Evolutionary conservation across 2,888 invertebrate species (phyloP).

Genomic region (Chesias legatella): DNA sequence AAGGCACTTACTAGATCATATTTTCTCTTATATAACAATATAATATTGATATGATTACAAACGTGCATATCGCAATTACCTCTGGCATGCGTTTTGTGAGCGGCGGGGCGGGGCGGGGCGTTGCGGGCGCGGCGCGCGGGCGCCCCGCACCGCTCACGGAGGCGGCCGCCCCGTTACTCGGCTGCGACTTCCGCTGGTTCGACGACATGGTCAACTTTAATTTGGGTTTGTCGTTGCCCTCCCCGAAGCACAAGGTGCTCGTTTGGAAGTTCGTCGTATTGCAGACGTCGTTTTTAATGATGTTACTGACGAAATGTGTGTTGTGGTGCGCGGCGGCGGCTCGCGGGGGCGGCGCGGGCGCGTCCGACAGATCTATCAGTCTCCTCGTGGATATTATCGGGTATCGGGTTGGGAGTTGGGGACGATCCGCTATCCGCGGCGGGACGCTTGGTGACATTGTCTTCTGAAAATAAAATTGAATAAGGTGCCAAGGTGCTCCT

Average conservation of each 20-base stretch:
- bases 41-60: conserved; percentile 63
- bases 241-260: conserved; percentile 71
- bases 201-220: conserved; percentile 63
- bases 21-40: conserved; percentile 51
- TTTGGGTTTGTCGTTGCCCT: conserved; percentile 62
- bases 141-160: conserved; percentile 4
- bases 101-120: conserved; percentile 30
- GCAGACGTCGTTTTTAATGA: conserved; percentile 57
- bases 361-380: conserved; percentile 68
- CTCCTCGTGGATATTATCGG: conserved; percentile 70
- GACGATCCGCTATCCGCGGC: conserved; percentile 73
- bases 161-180: conserved; percentile 3
- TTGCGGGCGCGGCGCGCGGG: conserved; percentile 22
- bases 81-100: conserved; percentile 53
- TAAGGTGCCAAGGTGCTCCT: conserved; percentile 72
- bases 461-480: conserved; percentile 74
- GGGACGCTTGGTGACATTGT: conserved; percentile 69
- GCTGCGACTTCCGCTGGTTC: conserved; percentile 50
- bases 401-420: conserved; percentile 63
- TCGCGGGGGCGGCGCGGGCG: conserved; percentile 67
- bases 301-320: conserved; percentile 66
- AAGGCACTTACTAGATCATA: conserved; percentile 41
- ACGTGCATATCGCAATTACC: conserved; percentile 72
- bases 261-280: conserved; percentile 53
- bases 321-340: conserved; percentile 25